These are phyloP conservation scores for Drosophila percnosoma DNA, from an alignment of 2,888 invertebrate species.

Conservation along the genomic window DNA sequence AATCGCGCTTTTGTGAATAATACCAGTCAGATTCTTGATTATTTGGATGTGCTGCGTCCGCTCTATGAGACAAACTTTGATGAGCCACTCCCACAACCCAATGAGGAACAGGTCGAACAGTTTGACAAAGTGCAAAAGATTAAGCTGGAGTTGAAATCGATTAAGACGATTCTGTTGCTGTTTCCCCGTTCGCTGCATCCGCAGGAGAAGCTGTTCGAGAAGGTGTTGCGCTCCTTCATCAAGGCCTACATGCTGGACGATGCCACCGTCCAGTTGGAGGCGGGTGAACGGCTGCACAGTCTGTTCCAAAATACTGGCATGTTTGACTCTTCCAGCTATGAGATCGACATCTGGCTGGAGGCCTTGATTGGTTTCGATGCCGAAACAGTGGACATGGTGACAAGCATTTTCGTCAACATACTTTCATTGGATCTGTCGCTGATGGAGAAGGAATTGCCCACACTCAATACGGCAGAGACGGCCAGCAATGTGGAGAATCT, in stretches of 20 bases:
- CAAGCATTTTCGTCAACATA: conserved; percentile 70
- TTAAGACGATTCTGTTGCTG: conserved; percentile 82
- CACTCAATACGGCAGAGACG: conserved; percentile 48
- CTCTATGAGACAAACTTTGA: conserved; percentile 77
- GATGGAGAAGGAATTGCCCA: conserved; percentile 40
- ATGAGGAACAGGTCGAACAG: background rate
- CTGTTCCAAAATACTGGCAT: conserved; percentile 88
- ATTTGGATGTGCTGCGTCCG: conserved; percentile 82
- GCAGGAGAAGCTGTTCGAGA: conserved; percentile 86
- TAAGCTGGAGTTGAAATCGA: conserved; percentile 82
- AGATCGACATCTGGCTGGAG: conserved; percentile 89
- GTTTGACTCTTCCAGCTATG: conserved; percentile 87
- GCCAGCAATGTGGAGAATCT: conserved; percentile 63
- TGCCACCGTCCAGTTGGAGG: conserved; percentile 84
- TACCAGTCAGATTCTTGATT: conserved; percentile 83
- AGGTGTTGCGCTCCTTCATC: conserved; percentile 86
- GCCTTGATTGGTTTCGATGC: conserved; percentile 76
- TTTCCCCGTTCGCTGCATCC: conserved; percentile 86
- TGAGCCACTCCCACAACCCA: conserved; percentile 29
- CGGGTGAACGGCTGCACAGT: conserved; percentile 86
- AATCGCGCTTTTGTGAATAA: conserved; percentile 83
- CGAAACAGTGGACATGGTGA: conserved; percentile 70
- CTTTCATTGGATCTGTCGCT: conserved; percentile 64
- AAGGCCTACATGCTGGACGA: conserved; percentile 85
- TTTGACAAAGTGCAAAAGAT: conserved; percentile 56